Conservation (phyloP, 2,888 invertebrate genomes). For the Celastrina argiolus region DNA sequence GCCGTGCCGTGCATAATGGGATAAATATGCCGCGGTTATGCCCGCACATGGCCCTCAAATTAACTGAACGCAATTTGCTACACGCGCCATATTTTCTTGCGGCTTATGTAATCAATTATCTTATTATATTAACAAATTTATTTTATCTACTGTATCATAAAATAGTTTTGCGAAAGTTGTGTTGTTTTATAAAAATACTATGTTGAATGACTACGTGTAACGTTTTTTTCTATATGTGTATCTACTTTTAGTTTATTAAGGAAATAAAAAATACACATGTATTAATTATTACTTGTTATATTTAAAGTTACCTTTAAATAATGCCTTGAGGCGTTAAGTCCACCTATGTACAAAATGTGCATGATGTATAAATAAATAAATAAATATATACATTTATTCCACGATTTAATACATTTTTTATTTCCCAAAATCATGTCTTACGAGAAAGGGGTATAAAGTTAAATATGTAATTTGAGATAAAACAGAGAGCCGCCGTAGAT, state of each 20-base stretch:
- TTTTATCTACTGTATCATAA: not conserved
- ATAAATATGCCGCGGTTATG: slow-evolving; percentile 76
- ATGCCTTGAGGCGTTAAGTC: too few relatives aligned
- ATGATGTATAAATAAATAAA: too few relatives aligned
- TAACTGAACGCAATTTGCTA: slow-evolving; percentile 71
- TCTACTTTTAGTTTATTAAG: too few relatives aligned
- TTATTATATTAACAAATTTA: slow-evolving; percentile 2
- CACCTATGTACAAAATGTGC: too few relatives aligned
- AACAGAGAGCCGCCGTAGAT: slow-evolving; percentile 75
- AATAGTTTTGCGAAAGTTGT: not conserved
- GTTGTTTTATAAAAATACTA: too few relatives aligned
- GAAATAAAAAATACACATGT: too few relatives aligned
- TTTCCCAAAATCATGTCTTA: slow-evolving; percentile 25
- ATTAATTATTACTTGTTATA: too few relatives aligned
- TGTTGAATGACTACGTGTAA: too few relatives aligned
- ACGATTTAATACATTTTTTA: not conserved
- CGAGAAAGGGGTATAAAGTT: slow-evolving; percentile 65
- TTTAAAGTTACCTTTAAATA: too few relatives aligned
- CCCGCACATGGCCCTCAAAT: slow-evolving; percentile 74
- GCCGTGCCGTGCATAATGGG: slow-evolving; percentile 72
- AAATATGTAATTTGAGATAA: slow-evolving; percentile 78
- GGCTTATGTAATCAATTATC: slow-evolving; percentile 60
- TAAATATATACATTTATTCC: not conserved
- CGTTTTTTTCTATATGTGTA: too few relatives aligned
- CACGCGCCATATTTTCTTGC: slow-evolving; percentile 63